Conservation (phyloP, 1,140 invertebrate species). For the Formica exsecta region DNA sequence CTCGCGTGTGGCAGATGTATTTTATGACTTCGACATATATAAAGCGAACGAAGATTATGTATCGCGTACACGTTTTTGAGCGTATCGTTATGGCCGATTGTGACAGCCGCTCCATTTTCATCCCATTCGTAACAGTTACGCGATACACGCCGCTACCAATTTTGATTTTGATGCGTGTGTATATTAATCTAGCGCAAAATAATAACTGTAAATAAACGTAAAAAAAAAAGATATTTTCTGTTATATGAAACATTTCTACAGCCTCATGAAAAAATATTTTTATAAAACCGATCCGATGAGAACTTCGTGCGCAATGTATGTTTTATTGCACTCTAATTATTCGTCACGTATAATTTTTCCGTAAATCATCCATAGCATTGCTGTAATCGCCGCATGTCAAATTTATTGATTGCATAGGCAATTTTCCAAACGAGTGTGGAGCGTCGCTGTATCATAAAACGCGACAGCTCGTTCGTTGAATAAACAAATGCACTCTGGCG, state of each 20-base stretch:
- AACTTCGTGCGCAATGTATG: neutral
- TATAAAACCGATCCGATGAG: neutral
- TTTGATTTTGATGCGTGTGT: neutral
- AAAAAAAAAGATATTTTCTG: neutral
- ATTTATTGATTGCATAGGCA: constrained; percentile 41
- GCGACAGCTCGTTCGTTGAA: constrained; percentile 47
- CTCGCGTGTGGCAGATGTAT: neutral
- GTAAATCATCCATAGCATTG: constrained; percentile 11
- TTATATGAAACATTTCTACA: neutral
- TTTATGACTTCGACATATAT: neutral
- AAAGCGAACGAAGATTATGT: neutral
- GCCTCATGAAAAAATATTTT: neutral
- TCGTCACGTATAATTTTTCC: constrained; percentile 37
- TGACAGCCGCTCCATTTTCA: neutral
- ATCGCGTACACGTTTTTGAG: constrained; percentile 3
- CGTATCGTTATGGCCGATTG: neutral
- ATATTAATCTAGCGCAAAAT: constrained; percentile 8
- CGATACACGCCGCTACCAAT: constrained; percentile 5
- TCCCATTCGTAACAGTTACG: neutral
- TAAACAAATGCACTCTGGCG: constrained; percentile 53
- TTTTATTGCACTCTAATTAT: constrained; percentile 26
- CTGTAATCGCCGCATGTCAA: constrained; percentile 37
- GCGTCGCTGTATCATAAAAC: constrained; percentile 39
- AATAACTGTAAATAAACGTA: constrained; percentile 25
- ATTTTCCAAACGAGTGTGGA: constrained; percentile 49